A percentile compares a stretch with the other conserved stretches of the same genome.
Conservation (phyloP, 2,113 vertebrate genomes). For the Anoura caudifer region DNA sequence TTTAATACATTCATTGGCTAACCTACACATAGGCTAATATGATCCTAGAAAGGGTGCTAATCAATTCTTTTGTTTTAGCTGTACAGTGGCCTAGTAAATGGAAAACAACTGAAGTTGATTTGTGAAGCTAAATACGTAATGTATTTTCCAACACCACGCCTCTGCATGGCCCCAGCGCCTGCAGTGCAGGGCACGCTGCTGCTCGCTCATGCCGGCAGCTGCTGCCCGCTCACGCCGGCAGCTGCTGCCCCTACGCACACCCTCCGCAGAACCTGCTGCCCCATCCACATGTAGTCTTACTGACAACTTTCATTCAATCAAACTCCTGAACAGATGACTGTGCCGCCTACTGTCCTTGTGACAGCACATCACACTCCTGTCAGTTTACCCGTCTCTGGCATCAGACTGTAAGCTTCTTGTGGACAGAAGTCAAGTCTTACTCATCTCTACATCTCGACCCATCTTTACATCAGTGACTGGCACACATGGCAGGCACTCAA, state of each 20-base stretch:
- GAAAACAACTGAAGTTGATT: neutral
- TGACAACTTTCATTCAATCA: neutral
- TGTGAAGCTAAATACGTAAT: slow-evolving; percentile 34
- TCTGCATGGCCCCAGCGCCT: neutral
- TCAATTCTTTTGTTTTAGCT: slow-evolving; percentile 22
- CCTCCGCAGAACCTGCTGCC: neutral
- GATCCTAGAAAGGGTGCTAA: slow-evolving; percentile 21
- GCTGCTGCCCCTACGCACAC: neutral
- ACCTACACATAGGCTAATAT: slow-evolving; percentile 3
- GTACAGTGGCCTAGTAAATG: neutral
- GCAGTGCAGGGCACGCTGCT: neutral
- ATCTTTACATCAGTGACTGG: neutral
- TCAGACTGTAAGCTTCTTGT: neutral
- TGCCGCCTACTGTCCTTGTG: neutral
- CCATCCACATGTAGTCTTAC: neutral
- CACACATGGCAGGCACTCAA: neutral
- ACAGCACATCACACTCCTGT: neutral
- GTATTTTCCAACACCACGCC: neutral
- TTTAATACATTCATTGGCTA: slow-evolving; percentile 31
- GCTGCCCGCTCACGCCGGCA: neutral
- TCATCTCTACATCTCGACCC: neutral
- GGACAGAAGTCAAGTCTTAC: neutral
- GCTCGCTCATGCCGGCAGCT: neutral
- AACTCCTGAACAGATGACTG: neutral
- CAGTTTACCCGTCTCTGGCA: neutral